Evolutionary conservation across 2,113 vertebrate genomes (phyloP), one percentile per base, ranked within the genome.

Genomic region (Holacanthus passer): DNA sequence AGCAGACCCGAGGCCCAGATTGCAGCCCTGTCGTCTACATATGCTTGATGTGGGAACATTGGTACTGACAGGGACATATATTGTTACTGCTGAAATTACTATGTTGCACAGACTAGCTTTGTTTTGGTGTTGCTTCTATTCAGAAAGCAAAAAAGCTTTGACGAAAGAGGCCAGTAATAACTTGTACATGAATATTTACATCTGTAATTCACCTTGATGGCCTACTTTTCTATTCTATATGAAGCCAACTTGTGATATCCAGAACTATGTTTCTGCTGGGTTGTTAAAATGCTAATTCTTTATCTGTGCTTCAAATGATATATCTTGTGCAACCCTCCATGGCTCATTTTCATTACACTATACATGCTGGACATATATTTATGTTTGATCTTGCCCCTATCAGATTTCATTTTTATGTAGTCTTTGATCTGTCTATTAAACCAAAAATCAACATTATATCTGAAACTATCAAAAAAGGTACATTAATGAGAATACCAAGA

Each of bases 21-120:
- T 87, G 87, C 83, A 92, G 93, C 82, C 83, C 85, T 91, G 87
- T 88, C 87, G 79, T 85, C 84, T 76, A 62, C 87, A 81, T 55
- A 69, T 65, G 70, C 87, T 90, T 91, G 84, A 94, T 87, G 85
- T 89, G 72, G 89, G 79, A 85, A 88, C 87, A 91, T 92, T 89
- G 89, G 81, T 87, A 63, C 87, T 93, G 91, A 92, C 92, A 92
- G 86, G 81, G 41, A 84, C 83, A 66, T 82, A 88, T 89, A 89
- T 79, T 89, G 84, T 88, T 88, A 87, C 76, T 63, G 59, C 62
- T 73, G 48, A 77, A 82, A 87, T 77, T 78, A 68, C 83, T 58
- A 14, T 50, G 75, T 65, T 80, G 70, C 65, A 90, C 85, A 87
- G 82, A 73, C 86, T 84, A 39, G 62, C 70, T 82, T 90, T 91